Conservation (phyloP, 2,888 invertebrate genomes). For the Leistus spinibarbis region DNA sequence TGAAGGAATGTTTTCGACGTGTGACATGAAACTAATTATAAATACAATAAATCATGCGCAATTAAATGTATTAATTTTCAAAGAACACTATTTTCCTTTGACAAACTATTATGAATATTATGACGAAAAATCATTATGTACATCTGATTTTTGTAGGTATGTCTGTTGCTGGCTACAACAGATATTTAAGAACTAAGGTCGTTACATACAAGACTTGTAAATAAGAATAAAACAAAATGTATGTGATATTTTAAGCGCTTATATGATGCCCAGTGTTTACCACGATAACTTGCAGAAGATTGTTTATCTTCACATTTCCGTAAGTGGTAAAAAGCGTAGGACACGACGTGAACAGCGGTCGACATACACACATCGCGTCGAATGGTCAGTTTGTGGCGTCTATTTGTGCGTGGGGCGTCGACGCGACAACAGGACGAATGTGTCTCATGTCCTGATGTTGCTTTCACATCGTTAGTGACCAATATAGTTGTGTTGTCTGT, state of each 20-base stretch:
- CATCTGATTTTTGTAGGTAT: too few species aligned
- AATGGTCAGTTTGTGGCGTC: neutral
- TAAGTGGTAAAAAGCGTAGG: conserved; percentile 31
- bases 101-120: neutral
- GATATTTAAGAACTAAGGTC: too few species aligned
- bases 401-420: neutral
- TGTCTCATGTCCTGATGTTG: conserved; percentile 27
- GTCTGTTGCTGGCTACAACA: too few species aligned
- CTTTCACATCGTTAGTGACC: conserved; percentile 36
- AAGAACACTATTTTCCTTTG: neutral
- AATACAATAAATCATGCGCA: neutral
- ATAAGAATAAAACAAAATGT: neutral
- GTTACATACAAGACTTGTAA: neutral
- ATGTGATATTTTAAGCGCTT: conserved; percentile 4
- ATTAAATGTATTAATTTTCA: neutral
- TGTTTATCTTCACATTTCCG: conserved; percentile 36
- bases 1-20: neutral
- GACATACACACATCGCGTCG: neutral
- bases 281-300: neutral
- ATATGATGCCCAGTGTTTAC: neutral
- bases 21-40: neutral
- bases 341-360: conserved; percentile 21
- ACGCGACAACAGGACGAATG: conserved; percentile 20
- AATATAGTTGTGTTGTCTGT: neutral
- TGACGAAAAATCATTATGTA: neutral